These are phyloP conservation scores for Drosophila vallismaia DNA, from an alignment of 2,888 invertebrate species.

Conservation along the genomic window DNA sequence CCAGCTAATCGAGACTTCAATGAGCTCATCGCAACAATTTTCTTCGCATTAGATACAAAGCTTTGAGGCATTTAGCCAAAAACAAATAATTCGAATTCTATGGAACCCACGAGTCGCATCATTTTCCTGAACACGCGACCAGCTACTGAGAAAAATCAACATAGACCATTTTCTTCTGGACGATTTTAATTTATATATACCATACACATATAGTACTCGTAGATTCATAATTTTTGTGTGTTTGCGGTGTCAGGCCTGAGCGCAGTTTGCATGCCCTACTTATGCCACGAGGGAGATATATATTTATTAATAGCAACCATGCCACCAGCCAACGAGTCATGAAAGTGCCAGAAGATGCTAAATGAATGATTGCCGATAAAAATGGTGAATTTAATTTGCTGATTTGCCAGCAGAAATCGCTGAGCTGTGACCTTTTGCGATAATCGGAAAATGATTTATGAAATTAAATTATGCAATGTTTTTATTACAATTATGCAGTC, in stretches of 20 bases:
- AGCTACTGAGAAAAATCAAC: conserved; percentile 63
- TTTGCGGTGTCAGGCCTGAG: conserved; percentile 47
- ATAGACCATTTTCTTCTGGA: conserved; percentile 36
- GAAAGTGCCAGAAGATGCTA: conserved; percentile 37
- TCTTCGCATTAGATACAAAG: conserved; percentile 13
- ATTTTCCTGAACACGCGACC: conserved; percentile 63
- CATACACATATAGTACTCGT: neutral
- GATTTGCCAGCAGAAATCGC: conserved; percentile 22
- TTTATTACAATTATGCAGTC: conserved; percentile 18
- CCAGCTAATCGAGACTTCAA: conserved; percentile 24
- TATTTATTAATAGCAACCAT: conserved; percentile 35
- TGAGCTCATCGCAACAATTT: conserved; percentile 61
- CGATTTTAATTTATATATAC: conserved; percentile 1
- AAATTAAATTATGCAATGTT: conserved; percentile 35
- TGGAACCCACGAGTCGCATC: conserved; percentile 44
- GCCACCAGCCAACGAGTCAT: conserved; percentile 26
- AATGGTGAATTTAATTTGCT: conserved; percentile 34
- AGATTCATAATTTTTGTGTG: neutral
- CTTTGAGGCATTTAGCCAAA: conserved; percentile 13
- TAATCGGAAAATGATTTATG: conserved; percentile 28
- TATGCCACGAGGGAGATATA: conserved; percentile 29
- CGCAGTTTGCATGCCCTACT: conserved; percentile 70
- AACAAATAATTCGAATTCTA: conserved; percentile 16
- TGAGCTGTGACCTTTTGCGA: conserved; percentile 20
- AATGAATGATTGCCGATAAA: conserved; percentile 43